Percentiles rank a stretch among this genome's conserved stretches.
Conservation (phyloP, 2,888 invertebrate genomes). For the Acleris laterana region DNA sequence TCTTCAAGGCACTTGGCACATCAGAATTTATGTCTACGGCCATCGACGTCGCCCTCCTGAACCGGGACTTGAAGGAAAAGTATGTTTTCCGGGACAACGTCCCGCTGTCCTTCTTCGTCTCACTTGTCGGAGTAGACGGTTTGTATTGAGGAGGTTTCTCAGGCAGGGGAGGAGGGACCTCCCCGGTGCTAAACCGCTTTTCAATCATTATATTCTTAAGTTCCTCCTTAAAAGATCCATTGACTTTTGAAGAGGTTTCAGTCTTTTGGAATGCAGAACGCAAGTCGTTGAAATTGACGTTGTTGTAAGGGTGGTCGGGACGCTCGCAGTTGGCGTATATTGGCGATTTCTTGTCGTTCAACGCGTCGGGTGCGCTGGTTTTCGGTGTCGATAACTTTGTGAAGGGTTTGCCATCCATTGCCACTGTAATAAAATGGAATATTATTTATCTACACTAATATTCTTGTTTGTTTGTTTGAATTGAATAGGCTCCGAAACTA, state of each 20-base stretch:
- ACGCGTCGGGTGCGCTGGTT: constrained; percentile 62
- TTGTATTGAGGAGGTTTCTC: constrained; percentile 67
- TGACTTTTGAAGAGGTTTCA: constrained; percentile 62
- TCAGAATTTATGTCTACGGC: constrained; percentile 81
- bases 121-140: constrained; percentile 67
- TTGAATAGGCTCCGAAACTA: too few species aligned
- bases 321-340: constrained; percentile 73
- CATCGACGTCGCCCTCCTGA: constrained; percentile 85
- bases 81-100: constrained; percentile 77
- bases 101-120: constrained; percentile 69
- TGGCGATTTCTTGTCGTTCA: constrained; percentile 59
- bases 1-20: constrained; percentile 80
- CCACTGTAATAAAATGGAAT: constrained; percentile 58
- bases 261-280: constrained; percentile 60
- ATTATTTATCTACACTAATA: too few species aligned
- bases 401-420: constrained; percentile 75
- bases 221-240: constrained; percentile 71
- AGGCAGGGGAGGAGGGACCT: constrained; percentile 66
- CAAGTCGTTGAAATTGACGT: constrained; percentile 65
- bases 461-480: too few species aligned
- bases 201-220: constrained; percentile 70
- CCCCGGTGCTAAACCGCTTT: constrained; percentile 65
- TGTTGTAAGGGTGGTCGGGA: constrained; percentile 65
- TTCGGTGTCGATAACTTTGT: constrained; percentile 55
- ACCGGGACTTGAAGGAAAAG: constrained; percentile 86